A percentile compares a stretch with the other conserved stretches of the same genome.
phyloP scores from a whole-genome alignment of 2,888 invertebrate genomes.

The Mayetiola destructor region DNA sequence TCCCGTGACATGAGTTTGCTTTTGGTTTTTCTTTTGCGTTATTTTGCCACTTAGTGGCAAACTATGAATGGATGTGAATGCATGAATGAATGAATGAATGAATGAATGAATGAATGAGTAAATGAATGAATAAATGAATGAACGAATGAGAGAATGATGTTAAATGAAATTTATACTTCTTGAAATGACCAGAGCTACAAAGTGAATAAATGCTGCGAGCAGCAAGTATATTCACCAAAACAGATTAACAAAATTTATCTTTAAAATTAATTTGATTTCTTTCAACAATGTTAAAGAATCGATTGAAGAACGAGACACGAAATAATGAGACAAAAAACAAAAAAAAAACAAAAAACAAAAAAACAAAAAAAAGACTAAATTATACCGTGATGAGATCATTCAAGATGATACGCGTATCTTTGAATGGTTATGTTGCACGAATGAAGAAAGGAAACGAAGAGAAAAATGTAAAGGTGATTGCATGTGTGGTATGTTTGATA shows the following conservation, averaged over 20 bases:
- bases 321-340: neutral
- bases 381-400: neutral
- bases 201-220: neutral
- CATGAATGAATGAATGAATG: neutral
- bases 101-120: constrained; percentile 5
- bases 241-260: constrained; percentile 10
- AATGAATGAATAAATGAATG: neutral
- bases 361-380: neutral
- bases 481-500: neutral
- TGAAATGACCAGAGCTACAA: neutral
- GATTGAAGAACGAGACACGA: neutral
- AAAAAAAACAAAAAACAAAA: neutral
- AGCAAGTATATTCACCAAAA: neutral
- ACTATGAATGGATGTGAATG: neutral
- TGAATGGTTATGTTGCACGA: neutral
- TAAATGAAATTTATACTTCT: neutral
- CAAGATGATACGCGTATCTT: neutral
- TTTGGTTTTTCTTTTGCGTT: neutral
- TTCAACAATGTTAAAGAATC: constrained; percentile 1
- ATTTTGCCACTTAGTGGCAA: neutral
- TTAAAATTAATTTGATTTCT: constrained; percentile 12
- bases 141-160: neutral
- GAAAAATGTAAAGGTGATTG: neutral
- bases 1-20: neutral
- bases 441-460: neutral